Conservation (phyloP, 2,113 vertebrate species). For the Tiliqua scincoides region DNA sequence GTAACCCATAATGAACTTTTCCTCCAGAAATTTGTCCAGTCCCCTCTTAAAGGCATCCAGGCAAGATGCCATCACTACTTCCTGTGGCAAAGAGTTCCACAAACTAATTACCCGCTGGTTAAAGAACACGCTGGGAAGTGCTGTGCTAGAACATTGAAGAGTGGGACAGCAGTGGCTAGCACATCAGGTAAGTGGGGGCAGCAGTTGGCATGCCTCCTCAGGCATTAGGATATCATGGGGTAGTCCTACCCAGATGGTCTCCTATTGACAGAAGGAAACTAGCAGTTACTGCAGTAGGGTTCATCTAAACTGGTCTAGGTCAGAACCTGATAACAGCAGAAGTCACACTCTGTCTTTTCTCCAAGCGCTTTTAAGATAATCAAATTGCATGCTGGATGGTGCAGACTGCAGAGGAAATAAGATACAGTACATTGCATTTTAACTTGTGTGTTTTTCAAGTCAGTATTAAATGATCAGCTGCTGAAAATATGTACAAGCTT, state of each 20-base stretch:
- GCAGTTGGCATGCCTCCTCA: too few relatives aligned
- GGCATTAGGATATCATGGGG: too few relatives aligned
- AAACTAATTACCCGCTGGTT: too few relatives aligned
- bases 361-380: neutral
- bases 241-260: neutral
- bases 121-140: too few relatives aligned
- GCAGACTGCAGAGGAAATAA: slow-evolving; percentile 3
- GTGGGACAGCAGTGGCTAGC: too few relatives aligned
- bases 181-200: too few relatives aligned
- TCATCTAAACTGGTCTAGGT: neutral
- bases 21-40: too few relatives aligned
- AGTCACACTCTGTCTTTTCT: neutral
- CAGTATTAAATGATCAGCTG: neutral
- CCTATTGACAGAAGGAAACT: neutral
- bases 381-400: neutral
- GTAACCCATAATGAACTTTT: too few relatives aligned
- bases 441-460: slow-evolving; percentile 3
- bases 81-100: too few relatives aligned
- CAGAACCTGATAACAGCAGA: fast-evolving
- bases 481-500: slow-evolving; percentile 1
- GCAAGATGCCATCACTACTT: too few relatives aligned
- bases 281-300: neutral
- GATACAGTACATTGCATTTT: neutral
- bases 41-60: too few relatives aligned
- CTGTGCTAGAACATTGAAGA: too few relatives aligned